Evolutionary conservation across 2,797 vertebrate genomes (phyloP), one percentile per base, ranked within the genome.

Genomic region (Zenarchopterus dispar): DNA sequence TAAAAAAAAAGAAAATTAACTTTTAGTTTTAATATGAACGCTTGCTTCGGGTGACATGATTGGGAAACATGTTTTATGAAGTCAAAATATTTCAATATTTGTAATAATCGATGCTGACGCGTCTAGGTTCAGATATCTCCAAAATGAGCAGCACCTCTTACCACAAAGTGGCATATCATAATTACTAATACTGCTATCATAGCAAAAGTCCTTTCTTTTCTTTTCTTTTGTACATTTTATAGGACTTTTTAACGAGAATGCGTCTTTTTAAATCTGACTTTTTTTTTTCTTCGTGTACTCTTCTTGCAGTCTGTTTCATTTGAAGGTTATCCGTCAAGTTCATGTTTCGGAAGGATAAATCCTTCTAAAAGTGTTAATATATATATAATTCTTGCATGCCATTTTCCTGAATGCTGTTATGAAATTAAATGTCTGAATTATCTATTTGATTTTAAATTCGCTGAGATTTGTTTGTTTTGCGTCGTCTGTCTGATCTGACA

Each of bases 271-370:
- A n/a, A 5, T 48, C 21, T n/a, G 22, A 10, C 19, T 21, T 21
- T 23, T 2, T 1, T 17, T 26, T 11, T 43, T 10, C 23, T 41
- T 75, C 71, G 46, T 63, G 24, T 67, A 24, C 33, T 36, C 1
- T 11, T 70, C 44, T 73, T 22, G 18, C 36, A 46, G 21, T 39
- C 62, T 64, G 11, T 13, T 39, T 39, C 7, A 39, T 39, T 39
- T 78, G 51, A 61, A 81, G 33, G 53, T 49, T 70, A 67, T 57
- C 68, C 74, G 74, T 81, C 84, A 89, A 86, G 84, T 86, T 91
- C 84, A 84, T 68, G 80, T 82, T 82, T 85, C 62, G 50, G 49
- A 67, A 24, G 56, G n/a, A 60, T 49, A 5, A 67, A 78, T 66
- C 22, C 28, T 46, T 15, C 17, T 52, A 4, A 10, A 61, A 63